These are phyloP conservation scores for Chaetops frenatus DNA, from an alignment of 2,113 vertebrate species.

Conservation along the genomic window DNA sequence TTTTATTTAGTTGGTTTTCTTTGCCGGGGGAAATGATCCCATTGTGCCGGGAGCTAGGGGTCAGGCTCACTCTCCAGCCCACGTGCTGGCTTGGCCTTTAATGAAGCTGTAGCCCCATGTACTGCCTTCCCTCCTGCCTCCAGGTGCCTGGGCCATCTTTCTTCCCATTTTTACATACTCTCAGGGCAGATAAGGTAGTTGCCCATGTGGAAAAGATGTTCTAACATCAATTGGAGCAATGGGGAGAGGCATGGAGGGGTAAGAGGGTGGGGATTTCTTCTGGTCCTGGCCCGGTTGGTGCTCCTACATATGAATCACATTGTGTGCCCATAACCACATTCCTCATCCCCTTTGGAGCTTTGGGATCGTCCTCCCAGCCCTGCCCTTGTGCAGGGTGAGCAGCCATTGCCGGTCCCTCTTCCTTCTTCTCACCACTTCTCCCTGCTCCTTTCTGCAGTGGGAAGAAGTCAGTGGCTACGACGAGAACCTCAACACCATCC, in stretches of 20 bases:
- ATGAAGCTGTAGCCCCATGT: not conserved
- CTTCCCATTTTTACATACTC: not conserved
- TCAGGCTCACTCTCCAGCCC: not conserved
- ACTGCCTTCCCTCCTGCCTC: not conserved
- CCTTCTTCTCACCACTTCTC: not conserved
- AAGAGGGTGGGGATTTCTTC: not conserved
- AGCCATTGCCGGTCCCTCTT: not conserved
- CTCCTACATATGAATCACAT: fast-evolving
- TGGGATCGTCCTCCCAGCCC: not conserved
- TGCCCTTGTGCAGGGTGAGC: not conserved
- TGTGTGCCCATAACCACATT: fast-evolving
- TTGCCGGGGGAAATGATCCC: not conserved
- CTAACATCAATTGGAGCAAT: not conserved
- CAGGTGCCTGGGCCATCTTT: not conserved
- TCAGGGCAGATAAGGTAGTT: not conserved
- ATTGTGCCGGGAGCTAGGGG: not conserved
- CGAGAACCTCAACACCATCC: slow-evolving; percentile 98
- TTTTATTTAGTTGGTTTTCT: slow-evolving; percentile 46
- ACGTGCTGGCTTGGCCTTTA: not conserved
- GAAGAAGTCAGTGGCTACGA: slow-evolving; percentile 99
- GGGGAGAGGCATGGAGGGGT: not conserved
- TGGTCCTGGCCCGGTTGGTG: not conserved
- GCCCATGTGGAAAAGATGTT: fast-evolving
- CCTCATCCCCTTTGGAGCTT: not conserved
- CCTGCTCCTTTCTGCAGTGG: slow-evolving; percentile 76